Conservation (phyloP, 2,888 invertebrate genomes). For the Hemithea aestivaria region DNA sequence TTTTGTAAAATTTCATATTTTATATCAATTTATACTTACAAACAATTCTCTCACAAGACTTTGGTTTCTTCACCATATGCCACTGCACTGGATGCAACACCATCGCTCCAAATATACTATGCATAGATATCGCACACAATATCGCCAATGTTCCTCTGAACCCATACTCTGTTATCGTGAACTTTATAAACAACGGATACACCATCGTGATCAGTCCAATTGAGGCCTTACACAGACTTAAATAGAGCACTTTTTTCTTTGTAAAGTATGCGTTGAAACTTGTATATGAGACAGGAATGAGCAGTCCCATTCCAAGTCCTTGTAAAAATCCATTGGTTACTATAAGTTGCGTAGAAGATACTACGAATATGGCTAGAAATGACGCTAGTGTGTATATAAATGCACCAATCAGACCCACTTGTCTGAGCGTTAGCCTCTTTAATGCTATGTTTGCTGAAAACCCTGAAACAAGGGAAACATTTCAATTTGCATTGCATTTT, state of each 20-base stretch:
- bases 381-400: constrained; percentile 81
- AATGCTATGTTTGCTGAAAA: constrained; percentile 83
- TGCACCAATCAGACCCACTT: constrained; percentile 83
- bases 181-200: constrained; percentile 82
- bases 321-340: constrained; percentile 82
- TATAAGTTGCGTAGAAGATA: constrained; percentile 80
- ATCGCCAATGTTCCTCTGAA: constrained; percentile 86
- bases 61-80: constrained; percentile 79
- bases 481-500: too few species aligned
- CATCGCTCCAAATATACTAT: constrained; percentile 83
- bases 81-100: constrained; percentile 86
- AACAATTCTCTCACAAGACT: constrained; percentile 62
- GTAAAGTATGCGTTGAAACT: constrained; percentile 87
- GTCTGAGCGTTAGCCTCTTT: constrained; percentile 81
- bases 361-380: constrained; percentile 81
- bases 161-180: constrained; percentile 81
- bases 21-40: constrained; percentile 60
- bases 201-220: constrained; percentile 83
- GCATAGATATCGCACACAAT: constrained; percentile 82
- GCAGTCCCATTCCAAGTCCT: constrained; percentile 83
- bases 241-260: constrained; percentile 83
- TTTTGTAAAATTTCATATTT: too few species aligned
- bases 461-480: constrained; percentile 67
- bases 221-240: constrained; percentile 84
- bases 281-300: constrained; percentile 85